Conservation (phyloP, 2,888 invertebrate genomes). For the Abrostola tripartita region DNA sequence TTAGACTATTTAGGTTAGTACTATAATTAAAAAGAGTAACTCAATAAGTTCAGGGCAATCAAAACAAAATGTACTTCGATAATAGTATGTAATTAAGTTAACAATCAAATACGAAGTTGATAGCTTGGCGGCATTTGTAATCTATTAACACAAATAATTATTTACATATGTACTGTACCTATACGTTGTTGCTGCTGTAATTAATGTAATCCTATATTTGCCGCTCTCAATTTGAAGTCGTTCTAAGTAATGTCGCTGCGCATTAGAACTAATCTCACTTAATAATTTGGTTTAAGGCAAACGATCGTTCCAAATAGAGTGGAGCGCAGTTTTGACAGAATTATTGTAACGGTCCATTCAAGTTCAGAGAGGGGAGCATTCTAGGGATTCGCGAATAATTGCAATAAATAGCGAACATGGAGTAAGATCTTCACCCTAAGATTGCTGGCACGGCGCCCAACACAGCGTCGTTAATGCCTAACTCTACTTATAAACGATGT, state of each 20-base stretch:
- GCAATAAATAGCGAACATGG: conserved; percentile 71
- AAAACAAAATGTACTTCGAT: conserved; percentile 20
- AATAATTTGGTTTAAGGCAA: conserved; percentile 33
- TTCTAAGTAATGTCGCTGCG: conserved; percentile 29
- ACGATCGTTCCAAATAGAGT: conserved; percentile 28
- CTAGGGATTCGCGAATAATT: conserved; percentile 72
- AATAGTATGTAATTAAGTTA: conserved; percentile 26
- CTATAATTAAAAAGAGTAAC: conserved; percentile 29
- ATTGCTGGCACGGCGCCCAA: conserved; percentile 69
- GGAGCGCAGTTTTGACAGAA: conserved; percentile 42
- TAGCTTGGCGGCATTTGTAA: conserved; percentile 30
- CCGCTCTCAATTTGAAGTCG: conserved; percentile 37
- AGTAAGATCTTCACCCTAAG: conserved; percentile 61
- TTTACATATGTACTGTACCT: conserved; percentile 22
- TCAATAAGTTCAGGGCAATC: conserved; percentile 12
- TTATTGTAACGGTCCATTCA: conserved; percentile 60
- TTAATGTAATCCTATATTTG: conserved; percentile 42
- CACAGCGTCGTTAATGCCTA: conserved; percentile 66
- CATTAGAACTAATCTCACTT: conserved; percentile 37
- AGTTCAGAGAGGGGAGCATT: conserved; percentile 57
- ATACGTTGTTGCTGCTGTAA: conserved; percentile 22
- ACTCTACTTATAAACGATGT: conserved; percentile 63
- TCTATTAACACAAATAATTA: conserved; percentile 37
- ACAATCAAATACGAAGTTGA: conserved; percentile 35
- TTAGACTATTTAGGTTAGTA: conserved; percentile 3